phyloP scores from a whole-genome alignment of 2,888 invertebrate species.

The Pseudanteris insignis region DNA sequence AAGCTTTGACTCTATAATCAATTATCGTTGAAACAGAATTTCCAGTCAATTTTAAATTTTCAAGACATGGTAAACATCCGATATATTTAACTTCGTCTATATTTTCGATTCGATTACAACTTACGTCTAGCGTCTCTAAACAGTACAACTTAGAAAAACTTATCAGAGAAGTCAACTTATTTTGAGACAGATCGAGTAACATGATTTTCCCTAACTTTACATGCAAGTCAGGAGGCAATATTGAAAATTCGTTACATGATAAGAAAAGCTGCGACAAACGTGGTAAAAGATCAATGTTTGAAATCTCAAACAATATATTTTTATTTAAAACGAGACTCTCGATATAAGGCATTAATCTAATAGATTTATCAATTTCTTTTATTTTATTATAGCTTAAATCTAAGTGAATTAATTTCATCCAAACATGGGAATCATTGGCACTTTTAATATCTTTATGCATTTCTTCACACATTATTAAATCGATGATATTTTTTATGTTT shows the following conservation, averaged over 20 bases:
- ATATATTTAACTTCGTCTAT: slow-evolving; percentile 84
- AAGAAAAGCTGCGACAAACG: slow-evolving; percentile 80
- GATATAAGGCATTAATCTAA: slow-evolving; percentile 79
- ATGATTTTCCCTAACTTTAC: slow-evolving; percentile 88
- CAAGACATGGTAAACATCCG: slow-evolving; percentile 84
- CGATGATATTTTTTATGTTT: slow-evolving; percentile 75
- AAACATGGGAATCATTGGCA: slow-evolving; percentile 70
- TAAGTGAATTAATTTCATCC: slow-evolving; percentile 76
- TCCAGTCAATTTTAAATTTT: slow-evolving; percentile 85
- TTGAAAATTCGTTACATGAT: slow-evolving; percentile 78
- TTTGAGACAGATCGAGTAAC: slow-evolving; percentile 86
- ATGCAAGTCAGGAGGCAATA: slow-evolving; percentile 79
- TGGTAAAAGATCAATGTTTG: slow-evolving; percentile 81
- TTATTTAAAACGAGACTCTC: slow-evolving; percentile 78
- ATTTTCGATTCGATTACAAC: slow-evolving; percentile 83
- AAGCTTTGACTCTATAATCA: slow-evolving; percentile 90
- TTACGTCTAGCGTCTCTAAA: slow-evolving; percentile 84
- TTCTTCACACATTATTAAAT: slow-evolving; percentile 85
- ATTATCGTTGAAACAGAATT: slow-evolving; percentile 87
- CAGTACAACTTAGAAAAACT: slow-evolving; percentile 87
- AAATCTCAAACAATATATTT: slow-evolving; percentile 79
- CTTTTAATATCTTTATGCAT: slow-evolving; percentile 74
- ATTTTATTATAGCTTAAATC: slow-evolving; percentile 85
- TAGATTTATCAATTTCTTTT: slow-evolving; percentile 80
- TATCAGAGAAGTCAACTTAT: slow-evolving; percentile 76